Evolutionary conservation across 92 coral and sea anemone species (phyloP).

Genomic region (Zoanthus solanderi): DNA sequence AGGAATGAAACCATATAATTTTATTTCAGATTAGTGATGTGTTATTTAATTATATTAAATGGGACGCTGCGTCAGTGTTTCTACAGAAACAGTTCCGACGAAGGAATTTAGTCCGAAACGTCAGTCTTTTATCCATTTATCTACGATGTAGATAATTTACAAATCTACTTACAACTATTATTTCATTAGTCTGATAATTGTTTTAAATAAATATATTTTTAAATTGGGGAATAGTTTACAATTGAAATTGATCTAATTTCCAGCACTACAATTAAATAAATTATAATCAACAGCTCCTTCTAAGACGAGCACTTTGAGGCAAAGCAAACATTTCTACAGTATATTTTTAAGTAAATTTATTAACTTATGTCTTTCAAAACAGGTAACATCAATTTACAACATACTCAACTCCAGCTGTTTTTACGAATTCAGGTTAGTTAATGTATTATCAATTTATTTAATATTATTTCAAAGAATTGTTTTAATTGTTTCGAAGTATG

Average conservation of each 20-base stretch:
- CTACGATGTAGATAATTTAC: too few species aligned
- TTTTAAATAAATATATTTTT: too few species aligned
- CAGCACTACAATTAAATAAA: not conserved
- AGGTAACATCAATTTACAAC: not conserved
- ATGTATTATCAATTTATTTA: not conserved
- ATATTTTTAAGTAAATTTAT: not conserved
- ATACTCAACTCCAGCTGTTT: constrained; percentile 13
- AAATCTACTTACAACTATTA: too few species aligned
- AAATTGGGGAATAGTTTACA: not conserved
- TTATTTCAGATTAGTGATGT: not conserved
- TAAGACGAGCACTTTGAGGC: not conserved
- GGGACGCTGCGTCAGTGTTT: too few species aligned
- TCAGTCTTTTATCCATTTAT: too few species aligned
- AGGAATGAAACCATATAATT: not conserved
- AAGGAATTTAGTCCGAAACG: too few species aligned
- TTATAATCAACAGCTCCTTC: not conserved
- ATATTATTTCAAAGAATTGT: not conserved
- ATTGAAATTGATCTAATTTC: not conserved
- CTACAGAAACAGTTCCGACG: too few species aligned
- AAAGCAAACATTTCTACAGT: not conserved
- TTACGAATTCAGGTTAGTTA: constrained; percentile 1
- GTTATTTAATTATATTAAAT: too few species aligned
- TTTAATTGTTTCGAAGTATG: not conserved
- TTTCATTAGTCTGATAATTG: not conserved
- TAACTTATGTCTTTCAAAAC: not conserved